Evolutionary conservation across 2,888 invertebrate species (phyloP), one percentile per base, ranked within the genome.

Genomic region (Pharmacophagus antenor): DNA sequence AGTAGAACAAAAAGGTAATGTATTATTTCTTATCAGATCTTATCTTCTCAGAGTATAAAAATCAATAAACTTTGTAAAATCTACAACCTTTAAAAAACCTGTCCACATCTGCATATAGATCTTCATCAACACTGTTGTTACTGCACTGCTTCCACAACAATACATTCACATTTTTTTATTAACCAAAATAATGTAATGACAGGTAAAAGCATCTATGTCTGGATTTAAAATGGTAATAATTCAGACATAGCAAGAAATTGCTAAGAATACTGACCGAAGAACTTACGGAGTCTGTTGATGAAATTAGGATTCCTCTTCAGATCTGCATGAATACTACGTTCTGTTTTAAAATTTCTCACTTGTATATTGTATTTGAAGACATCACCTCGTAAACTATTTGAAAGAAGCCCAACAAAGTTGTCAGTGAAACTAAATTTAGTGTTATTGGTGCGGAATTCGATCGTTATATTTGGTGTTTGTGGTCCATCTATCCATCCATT

Each of bases 321-420:
- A 70, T 96, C 96, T 0, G 95, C 93, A 66, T 93, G 92, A 25
- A 95, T 89, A 63, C 92, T 93, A 56, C 96, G 90, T 67, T 95
- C 94, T 0, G 96, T 97, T 85, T 96, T 97, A 79, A 97, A 97
- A 41, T 93, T 93, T 55, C 97, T 92, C 18, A 93, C 89, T 79
- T 94, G 94, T 20, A 93, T 76, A 31, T 76, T 74, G 63, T 80
- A 85, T 41, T 75, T 71, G 70, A 85, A 84, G 1, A 68, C 70
- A 62, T 67, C 73, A 18, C 71, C 64, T 1, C 65, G 66, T 27
- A 83, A 12, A 60, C 77, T 77, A 8, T 64, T 71, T 0, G 77
- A 65, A 3, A 91, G 71, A 1, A 82, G 68, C 2, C 83, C 77
- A 1, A 77, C 53, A 63, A 87, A 84, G 63, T 85, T 84, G 42